Evolutionary conservation across 2,888 invertebrate species (phyloP), one percentile per base, ranked within the genome.

Genomic region (Phortica magna): DNA sequence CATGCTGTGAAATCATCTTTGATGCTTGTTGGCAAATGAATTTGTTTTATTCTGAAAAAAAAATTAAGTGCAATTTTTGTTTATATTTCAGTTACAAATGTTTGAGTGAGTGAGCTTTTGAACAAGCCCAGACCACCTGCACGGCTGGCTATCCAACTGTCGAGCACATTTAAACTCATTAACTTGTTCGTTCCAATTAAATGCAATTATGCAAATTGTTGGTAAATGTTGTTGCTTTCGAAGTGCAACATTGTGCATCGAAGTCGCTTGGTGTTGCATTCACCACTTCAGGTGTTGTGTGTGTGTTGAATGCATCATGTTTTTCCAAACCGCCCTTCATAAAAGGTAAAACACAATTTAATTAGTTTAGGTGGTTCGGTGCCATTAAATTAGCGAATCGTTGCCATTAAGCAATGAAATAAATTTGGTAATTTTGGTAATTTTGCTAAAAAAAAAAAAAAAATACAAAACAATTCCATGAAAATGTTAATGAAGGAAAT

Each of bases 151-250:
- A 31, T 31, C 31, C 31, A 31, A 31, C 31, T 31, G 31, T 31
- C 31, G 31, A 31, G 31, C 31, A 65, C 53, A 39, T 73, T 73
- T 19, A 59, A 78, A 77, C 79, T 81, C 77, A 78, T 79, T 80
- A 81, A 79, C 77, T 71, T 77, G 80, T 75, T 78, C 76, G 75
- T 81, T 83, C 76, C 78, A 82, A 81, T 83, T 83, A 83, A 77
- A 78, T 77, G 74, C 79, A 83, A 82, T 83, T 78, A 83, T 79
- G 83, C 71, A 82, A 82, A 80, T 83, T 76, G 72, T 43, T 19
- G 68, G 31, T 43, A 68, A 68, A 68, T 65, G 65, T 31, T 64
- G 64, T 43, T 68, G 17, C 68, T 68, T 68, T 68, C 14, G 31
- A n/a, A 19, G 61, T 19, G 48, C 48, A 48, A 19, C 61, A 61